These are phyloP conservation scores for Julus scandinavius DNA, from an alignment of 2,888 invertebrate species.

Conservation along the genomic window DNA sequence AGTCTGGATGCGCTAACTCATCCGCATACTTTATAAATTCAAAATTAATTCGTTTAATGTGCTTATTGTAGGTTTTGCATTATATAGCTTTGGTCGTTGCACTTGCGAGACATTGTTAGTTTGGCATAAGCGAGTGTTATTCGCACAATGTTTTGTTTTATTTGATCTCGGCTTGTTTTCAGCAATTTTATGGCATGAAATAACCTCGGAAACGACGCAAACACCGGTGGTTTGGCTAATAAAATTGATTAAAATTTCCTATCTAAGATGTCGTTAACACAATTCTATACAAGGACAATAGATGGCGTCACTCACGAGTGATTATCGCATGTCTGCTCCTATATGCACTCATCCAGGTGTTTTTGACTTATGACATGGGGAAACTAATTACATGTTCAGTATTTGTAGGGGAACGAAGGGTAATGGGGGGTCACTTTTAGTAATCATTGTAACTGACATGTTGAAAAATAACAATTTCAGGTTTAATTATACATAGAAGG, in stretches of 20 bases:
- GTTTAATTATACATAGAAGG: too few species aligned
- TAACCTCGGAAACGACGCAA: not conserved
- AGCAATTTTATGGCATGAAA: not conserved
- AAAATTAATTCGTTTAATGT: conserved; percentile 45
- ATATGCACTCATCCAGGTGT: too few species aligned
- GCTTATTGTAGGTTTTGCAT: conserved; percentile 29
- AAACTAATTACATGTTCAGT: too few species aligned
- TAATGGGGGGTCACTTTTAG: too few species aligned
- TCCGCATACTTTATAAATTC: conserved; percentile 31
- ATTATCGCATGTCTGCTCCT: too few species aligned
- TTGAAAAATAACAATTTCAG: too few species aligned
- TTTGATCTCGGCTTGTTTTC: not conserved
- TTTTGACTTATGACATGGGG: too few species aligned
- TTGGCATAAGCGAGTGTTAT: not conserved
- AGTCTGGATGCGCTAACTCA: conserved; percentile 34
- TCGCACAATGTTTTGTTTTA: not conserved
- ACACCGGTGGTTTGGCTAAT: not conserved
- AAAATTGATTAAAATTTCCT: not conserved
- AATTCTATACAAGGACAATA: not conserved
- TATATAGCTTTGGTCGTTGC: not conserved
- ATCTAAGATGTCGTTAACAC: not conserved
- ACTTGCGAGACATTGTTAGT: not conserved
- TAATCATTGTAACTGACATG: too few species aligned
- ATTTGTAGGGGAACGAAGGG: too few species aligned
- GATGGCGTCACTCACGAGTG: too few species aligned